These are phyloP conservation scores for Octopus sinensis DNA, from an alignment of 1,140 invertebrate genomes.

Conservation along the genomic window DNA sequence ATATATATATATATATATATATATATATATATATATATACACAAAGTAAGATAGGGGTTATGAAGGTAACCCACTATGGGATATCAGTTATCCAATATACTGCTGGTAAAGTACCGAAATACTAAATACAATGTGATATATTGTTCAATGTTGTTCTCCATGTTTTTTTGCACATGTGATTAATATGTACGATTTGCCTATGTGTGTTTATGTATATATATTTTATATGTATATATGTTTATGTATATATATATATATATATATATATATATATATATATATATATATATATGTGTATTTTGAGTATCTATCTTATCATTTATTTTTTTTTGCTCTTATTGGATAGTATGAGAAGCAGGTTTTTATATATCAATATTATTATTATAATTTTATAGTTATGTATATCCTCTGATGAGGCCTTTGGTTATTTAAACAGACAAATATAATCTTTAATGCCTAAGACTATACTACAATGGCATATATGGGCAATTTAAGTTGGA, in stretches of 20 bases:
- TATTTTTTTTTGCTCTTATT: not conserved
- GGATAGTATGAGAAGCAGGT: not conserved
- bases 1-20: no score
- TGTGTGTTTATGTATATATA: no score
- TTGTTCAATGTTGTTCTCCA: not conserved
- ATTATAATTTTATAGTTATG: no score
- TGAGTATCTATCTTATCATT: not conserved
- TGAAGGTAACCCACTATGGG: not conserved
- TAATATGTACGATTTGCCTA: no score
- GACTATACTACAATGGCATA: no score
- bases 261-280: constrained; percentile 8
- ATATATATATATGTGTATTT: not conserved
- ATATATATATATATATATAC: no score
- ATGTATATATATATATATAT: not conserved
- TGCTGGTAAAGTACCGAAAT: not conserved
- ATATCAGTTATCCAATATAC: not conserved
- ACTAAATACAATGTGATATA: not conserved
- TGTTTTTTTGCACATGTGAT: not conserved
- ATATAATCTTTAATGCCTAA: no score
- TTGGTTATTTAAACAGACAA: no score
- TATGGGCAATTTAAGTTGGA: no score
- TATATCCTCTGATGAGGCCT: no score
- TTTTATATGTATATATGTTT: not conserved
- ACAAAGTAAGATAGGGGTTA: no score
- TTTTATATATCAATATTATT: not conserved